Percentiles rank a stretch among this genome's conserved stretches.
Evolutionary conservation across 37 sponge, comb jelly and placozoan species (phyloP).

Genomic region (Chondrilla cf. caribensis): DNA sequence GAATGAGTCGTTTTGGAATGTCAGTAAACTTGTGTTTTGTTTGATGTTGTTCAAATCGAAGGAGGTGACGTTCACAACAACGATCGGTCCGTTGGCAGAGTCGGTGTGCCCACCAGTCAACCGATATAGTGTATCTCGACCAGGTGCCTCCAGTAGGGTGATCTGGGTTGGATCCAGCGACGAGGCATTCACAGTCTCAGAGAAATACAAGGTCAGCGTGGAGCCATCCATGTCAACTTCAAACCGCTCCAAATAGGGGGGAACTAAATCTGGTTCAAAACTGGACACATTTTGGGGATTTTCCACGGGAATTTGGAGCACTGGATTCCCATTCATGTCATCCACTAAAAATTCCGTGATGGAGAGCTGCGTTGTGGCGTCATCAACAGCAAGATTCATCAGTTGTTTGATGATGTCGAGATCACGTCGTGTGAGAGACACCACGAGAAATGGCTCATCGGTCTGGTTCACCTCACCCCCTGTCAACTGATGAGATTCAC

Average conservation of each 20-base stretch:
- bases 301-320: slow-evolving; percentile 20
- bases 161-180: slow-evolving; percentile 42
- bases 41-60: slow-evolving; percentile 74
- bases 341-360: slow-evolving; percentile 50
- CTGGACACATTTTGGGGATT: slow-evolving; percentile 33
- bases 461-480: slow-evolving; percentile 45
- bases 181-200: slow-evolving; percentile 83
- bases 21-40: slow-evolving; percentile 49
- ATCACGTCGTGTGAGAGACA: slow-evolving; percentile 61
- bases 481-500: slow-evolving; percentile 52
- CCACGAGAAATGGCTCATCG: slow-evolving; percentile 75
- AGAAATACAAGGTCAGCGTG: slow-evolving; percentile 75
- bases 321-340: slow-evolving; percentile 82
- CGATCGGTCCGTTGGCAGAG: slow-evolving; percentile 54
- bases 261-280: slow-evolving; percentile 47
- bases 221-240: slow-evolving; percentile 72
- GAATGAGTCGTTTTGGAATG: slow-evolving; percentile 42
- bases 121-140: slow-evolving; percentile 19
- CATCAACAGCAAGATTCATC: slow-evolving; percentile 57
- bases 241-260: slow-evolving; percentile 65
- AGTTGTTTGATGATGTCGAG: slow-evolving; percentile 74
- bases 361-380: slow-evolving; percentile 49
- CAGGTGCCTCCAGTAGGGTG: slow-evolving; percentile 16
- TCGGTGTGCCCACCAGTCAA: slow-evolving; percentile 67
- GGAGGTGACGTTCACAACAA: slow-evolving; percentile 70